Percentiles rank a stretch among this genome's conserved stretches.
phyloP scores from a whole-genome alignment of 1,140 invertebrate genomes.

The Probaryconus sp. region DNA sequence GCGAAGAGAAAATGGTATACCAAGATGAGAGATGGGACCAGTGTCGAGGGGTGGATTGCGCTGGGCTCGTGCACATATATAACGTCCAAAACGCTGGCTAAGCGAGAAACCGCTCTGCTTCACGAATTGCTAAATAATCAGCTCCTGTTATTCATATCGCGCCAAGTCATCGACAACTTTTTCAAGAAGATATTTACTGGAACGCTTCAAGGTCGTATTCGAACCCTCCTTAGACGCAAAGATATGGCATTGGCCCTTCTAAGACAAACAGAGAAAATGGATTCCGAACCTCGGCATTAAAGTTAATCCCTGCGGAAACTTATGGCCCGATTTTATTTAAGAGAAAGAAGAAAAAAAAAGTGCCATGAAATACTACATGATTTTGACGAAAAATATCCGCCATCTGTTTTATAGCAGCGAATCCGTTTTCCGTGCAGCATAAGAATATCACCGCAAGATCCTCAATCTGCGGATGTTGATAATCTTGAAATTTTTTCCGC shows the following conservation, averaged over 20 bases:
- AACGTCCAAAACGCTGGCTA: constrained; percentile 61
- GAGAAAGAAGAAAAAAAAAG: too few species aligned
- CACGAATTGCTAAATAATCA: constrained; percentile 68
- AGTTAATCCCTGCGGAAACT: constrained; percentile 14
- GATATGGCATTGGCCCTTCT: neutral
- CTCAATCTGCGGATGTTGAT: neutral
- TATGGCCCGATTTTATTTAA: constrained; percentile 15
- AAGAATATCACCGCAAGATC: neutral
- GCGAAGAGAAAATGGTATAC: constrained; percentile 55
- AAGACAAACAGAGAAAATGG: constrained; percentile 2
- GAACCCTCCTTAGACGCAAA: constrained; percentile 1
- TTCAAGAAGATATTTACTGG: constrained; percentile 47
- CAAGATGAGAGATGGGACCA: constrained; percentile 56
- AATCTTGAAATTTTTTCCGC: neutral
- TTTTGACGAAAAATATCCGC: constrained; percentile 2
- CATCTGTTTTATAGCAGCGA: neutral
- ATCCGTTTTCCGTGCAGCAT: neutral
- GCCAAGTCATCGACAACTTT: constrained; percentile 33
- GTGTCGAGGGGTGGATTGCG: constrained; percentile 54
- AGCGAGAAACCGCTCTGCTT: constrained; percentile 59
- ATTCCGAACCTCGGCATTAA: constrained; percentile 17
- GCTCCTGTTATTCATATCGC: constrained; percentile 54
- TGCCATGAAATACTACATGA: constrained; percentile 1
- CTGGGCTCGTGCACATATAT: constrained; percentile 38
- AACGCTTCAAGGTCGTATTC: constrained; percentile 30